Base-by-base conservation (phyloP, 1,140 invertebrate species). In the Sinella curviseta region DNA sequence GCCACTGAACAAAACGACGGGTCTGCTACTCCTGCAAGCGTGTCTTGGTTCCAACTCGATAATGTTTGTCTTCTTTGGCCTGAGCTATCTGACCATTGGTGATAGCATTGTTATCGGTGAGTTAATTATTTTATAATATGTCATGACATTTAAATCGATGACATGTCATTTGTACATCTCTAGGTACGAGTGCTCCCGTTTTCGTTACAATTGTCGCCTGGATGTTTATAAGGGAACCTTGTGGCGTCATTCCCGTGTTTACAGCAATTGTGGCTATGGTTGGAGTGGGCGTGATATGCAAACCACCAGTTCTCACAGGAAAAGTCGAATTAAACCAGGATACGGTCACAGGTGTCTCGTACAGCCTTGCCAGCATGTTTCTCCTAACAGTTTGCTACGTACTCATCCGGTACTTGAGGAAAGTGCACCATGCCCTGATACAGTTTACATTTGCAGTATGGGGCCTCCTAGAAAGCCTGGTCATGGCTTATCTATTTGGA, bases 401-500 rank as follows among this genome's bases (percentile, higher is more conserved):
- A 14, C n/a, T 67, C 26, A 76, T 83, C 28, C 80, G 82, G 0
- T 75, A 78, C 65, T 24, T 83, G 17, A 48, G 80, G 2, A 81
- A 55, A 55, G 70, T 81, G 24, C 77, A 83, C 34, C 79, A 79
- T 60, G 30, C 78, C 34, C 26, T 78, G 0, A 65, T 73, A 8
- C 0, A 78, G 74, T 3, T 34, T 78, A 30, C 17, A 14, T 12
- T 83, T 83, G 48, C 74, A 55, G 26, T 1, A 39, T 26, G 79
- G 76, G 67, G 80, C n/a, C 57, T 78, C 2, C 14, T 80, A 4
- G 76, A 83, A 48, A 76, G 36, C 67, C n/a, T 33, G 1, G 17
- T 65, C 28, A 0, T 83, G 0, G 75, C 77, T 17, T 1, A 70
- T 1, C 17, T 35, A 26, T 30, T 81, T 28, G 80, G 65, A 8